Evolutionary conservation across 2,113 vertebrate species (phyloP), one percentile per base, ranked within the genome.

Genomic region (Cettia cetti): DNA sequence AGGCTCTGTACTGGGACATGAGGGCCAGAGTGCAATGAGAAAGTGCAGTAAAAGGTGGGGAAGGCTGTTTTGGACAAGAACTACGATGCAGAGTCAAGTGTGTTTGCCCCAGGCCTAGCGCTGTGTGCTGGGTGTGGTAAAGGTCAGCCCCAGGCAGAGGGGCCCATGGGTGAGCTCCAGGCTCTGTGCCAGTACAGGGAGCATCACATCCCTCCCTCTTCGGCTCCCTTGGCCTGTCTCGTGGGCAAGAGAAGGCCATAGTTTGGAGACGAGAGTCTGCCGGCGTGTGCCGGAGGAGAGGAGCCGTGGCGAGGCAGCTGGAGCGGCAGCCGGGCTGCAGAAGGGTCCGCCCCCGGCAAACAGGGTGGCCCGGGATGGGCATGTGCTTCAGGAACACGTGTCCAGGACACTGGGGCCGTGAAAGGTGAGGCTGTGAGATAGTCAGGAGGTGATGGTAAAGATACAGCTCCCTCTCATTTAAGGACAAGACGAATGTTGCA

Each of bases 311-410:
- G 0, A 50, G 45, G 69, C 45, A 17, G 37, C 20, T 19, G 2
- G 23, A 0, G 0, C 5, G 42, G 52, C 45, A 27, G 22, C 9
- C 2, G 8, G 23, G 5, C 2, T 2, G 13, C 6, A 3, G 4
- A 19, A 49, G 20, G 19, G 10, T 20, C 75, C 52, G 39, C 17
- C 64, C 18, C 42, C 15, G 60, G 63, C 35, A 71, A 74, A 40
- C 0, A 0, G 7, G 19, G 20, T 9, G 8, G 53, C 17, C 35
- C 1, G 0, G 23, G 15, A 20, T 12, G 6, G 21, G 30, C 5
- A 19, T 27, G 40, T 33, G 40, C 33, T 42, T 35, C 9, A 18
- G 68, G 20, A 15, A 61, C 70, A 54, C 1, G 1, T 31, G 75
- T 37, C 39, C 17, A 2, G 56, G 35, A 45, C 66, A 20, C 37